phyloP scores from a whole-genome alignment of 2,888 invertebrate species.

The Macaria notata region DNA sequence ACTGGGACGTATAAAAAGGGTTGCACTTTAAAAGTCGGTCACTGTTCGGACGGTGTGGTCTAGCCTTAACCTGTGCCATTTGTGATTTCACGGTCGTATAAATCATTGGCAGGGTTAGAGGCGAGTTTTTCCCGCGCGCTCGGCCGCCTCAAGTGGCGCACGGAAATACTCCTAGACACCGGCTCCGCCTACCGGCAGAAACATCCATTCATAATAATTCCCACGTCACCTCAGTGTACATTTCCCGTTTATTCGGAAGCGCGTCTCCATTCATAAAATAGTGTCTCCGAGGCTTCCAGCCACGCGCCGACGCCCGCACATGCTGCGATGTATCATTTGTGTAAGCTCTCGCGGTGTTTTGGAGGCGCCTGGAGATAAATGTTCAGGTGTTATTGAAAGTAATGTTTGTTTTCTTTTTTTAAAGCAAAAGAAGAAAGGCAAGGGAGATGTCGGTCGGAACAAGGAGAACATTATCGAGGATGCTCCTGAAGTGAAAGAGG shows the following conservation, averaged over 20 bases:
- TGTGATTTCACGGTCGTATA: conserved; percentile 60
- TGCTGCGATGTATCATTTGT: conserved; percentile 62
- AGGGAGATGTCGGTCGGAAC: conserved; percentile 55
- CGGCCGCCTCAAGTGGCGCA: conserved; percentile 69
- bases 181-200: conserved; percentile 60
- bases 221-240: conserved; percentile 56
- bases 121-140: conserved; percentile 68
- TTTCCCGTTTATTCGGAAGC: conserved; percentile 45
- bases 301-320: conserved; percentile 33
- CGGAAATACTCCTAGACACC: conserved; percentile 72
- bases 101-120: conserved; percentile 68
- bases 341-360: conserved; percentile 43
- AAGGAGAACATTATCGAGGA: conserved; percentile 65
- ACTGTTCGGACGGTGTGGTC: conserved; percentile 22
- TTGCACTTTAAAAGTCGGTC: conserved; percentile 16
- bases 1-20: conserved; percentile 31
- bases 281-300: conserved; percentile 27
- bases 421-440: conserved; percentile 71
- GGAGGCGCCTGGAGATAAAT: background rate
- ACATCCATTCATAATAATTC: conserved; percentile 68
- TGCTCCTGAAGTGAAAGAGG: conserved; percentile 41
- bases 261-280: conserved; percentile 54
- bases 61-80: conserved; percentile 49
- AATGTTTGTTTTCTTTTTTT: conserved; percentile 37
- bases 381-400: background rate